These are phyloP conservation scores for Sandelia bainsii DNA, from an alignment of 2,797 vertebrate genomes.

Conservation along the genomic window DNA sequence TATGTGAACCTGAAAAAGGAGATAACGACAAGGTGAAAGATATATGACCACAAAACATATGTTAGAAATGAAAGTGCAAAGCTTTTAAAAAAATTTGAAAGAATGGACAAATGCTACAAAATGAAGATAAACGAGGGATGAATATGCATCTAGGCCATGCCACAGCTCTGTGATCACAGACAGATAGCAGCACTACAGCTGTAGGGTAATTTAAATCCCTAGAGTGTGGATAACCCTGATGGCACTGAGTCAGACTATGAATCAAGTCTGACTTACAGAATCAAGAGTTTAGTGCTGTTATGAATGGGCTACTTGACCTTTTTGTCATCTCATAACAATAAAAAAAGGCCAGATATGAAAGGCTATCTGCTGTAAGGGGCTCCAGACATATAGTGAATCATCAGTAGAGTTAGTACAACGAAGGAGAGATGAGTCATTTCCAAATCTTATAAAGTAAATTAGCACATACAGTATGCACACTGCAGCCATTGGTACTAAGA, in stretches of 20 bases:
- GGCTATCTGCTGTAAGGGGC: conserved; percentile 26
- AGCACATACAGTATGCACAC: conserved; percentile 40
- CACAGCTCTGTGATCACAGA: conserved; percentile 37
- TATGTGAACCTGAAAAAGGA: background rate
- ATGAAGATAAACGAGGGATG: conserved; percentile 28
- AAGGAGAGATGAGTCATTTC: conserved; percentile 20
- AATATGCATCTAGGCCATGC: conserved; percentile 42
- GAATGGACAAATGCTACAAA: conserved; percentile 18
- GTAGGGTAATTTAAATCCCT: conserved; percentile 33
- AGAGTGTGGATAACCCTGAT: conserved; percentile 32
- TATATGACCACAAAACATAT: background rate
- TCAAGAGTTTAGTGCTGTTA: conserved; percentile 50
- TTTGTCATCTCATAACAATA: conserved; percentile 29
- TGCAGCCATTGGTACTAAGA: conserved; percentile 51
- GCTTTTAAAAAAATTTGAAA: conserved; percentile 23
- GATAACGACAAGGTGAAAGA: conserved; percentile 15
- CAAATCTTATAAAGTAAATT: conserved; percentile 15
- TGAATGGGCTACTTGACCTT: conserved; percentile 48
- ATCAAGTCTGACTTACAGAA: conserved; percentile 39
- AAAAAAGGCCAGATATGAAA: conserved; percentile 38
- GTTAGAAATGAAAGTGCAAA: conserved; percentile 17
- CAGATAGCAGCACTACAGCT: conserved; percentile 42
- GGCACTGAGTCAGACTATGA: conserved; percentile 41
- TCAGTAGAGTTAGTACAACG: conserved; percentile 52
- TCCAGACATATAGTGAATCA: conserved; percentile 25